Evolutionary conservation across 2,113 vertebrate species (phyloP).

Genomic region (Globicephala melas): DNA sequence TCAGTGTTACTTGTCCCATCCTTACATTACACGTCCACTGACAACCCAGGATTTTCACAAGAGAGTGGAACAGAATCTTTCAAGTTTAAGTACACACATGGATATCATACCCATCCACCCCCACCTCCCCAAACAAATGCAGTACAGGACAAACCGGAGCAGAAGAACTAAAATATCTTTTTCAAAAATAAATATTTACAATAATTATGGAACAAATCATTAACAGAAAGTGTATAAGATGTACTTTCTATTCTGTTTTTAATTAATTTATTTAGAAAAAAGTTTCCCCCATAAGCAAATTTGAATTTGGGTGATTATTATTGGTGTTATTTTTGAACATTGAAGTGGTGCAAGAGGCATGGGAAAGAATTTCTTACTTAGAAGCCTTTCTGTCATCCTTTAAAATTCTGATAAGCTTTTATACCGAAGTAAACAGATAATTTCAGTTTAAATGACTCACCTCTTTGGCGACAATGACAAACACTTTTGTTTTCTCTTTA

Average conservation of each 20-base stretch:
- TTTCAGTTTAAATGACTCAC: conserved; percentile 1
- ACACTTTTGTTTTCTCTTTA: conserved; percentile 15
- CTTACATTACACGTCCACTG: not conserved
- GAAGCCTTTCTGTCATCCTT: not conserved
- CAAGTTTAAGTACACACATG: not conserved
- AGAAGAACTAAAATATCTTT: not conserved
- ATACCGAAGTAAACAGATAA: not conserved
- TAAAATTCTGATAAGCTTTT: conserved; percentile 3
- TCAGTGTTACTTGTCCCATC: not conserved
- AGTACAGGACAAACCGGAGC: not conserved
- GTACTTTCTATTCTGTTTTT: not conserved
- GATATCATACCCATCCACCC: not conserved
- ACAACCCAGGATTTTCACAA: not conserved
- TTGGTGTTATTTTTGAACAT: not conserved
- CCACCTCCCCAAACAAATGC: not conserved
- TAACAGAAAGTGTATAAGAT: conserved; percentile 18
- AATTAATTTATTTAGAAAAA: not conserved
- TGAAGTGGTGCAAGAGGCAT: not conserved
- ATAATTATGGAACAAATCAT: not conserved
- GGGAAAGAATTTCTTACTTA: conserved; percentile 21
- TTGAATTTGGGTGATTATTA: not conserved
- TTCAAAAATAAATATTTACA: conserved; percentile 1
- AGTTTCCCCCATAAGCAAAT: not conserved
- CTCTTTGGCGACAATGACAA: not conserved
- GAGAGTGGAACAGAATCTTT: not conserved